These are phyloP conservation scores for Salvelinus namaycush DNA, from an alignment of 2,113 vertebrate genomes.

Conservation along the genomic window DNA sequence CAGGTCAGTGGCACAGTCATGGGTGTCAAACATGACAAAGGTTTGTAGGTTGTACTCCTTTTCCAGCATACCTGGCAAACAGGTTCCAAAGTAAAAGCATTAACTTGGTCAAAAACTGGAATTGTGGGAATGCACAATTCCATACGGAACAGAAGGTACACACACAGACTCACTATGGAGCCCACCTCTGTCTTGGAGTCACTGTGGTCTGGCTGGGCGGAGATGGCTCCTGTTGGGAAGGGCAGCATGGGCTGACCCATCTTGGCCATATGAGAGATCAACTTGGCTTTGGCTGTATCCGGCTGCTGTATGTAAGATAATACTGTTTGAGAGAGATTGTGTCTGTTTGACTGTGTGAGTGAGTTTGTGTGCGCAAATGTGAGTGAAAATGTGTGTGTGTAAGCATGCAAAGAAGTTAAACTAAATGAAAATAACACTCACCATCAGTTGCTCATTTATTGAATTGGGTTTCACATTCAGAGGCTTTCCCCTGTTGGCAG, in stretches of 20 bases:
- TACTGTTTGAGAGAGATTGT: background rate
- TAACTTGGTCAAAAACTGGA: background rate
- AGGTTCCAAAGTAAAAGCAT: background rate
- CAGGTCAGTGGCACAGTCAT: too few species aligned
- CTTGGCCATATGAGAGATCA: constrained; percentile 87
- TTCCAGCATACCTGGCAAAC: background rate
- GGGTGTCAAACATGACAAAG: too few species aligned
- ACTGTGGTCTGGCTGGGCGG: constrained; percentile 77
- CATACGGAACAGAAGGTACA: background rate
- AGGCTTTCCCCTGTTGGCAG: constrained; percentile 67
- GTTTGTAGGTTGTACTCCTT: too few species aligned
- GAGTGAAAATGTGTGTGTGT: background rate
- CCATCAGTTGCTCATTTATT: constrained; percentile 76
- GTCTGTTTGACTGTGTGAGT: background rate
- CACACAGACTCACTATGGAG: constrained; percentile 52
- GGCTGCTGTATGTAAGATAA: constrained; percentile 65
- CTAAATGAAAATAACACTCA: constrained; percentile 49
- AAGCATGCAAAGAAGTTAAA: background rate
- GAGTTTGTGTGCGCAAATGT: too few species aligned
- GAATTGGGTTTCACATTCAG: constrained; percentile 78
- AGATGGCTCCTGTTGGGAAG: constrained; percentile 69
- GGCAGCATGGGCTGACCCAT: constrained; percentile 88
- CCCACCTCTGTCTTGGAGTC: constrained; percentile 80
- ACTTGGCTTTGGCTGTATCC: constrained; percentile 79
- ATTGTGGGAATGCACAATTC: background rate